phyloP scores from a whole-genome alignment of 2,888 invertebrate species.

The Hypomecis punctinalis region DNA sequence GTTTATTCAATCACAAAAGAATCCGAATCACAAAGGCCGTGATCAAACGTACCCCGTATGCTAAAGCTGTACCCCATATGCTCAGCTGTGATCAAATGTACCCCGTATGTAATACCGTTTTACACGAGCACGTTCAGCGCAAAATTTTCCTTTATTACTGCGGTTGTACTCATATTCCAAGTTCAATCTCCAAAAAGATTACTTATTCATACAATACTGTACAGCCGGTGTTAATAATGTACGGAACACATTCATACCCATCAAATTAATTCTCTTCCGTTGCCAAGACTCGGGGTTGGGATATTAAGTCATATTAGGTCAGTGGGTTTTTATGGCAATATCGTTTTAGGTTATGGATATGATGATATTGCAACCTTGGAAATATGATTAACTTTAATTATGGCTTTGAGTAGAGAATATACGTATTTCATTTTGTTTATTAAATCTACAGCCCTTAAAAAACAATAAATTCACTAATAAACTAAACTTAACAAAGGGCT shows the following conservation, averaged over 20 bases:
- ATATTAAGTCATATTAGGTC: conserved; percentile 30
- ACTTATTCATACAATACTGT: conserved; percentile 35
- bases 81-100: conserved; percentile 7
- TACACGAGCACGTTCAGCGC: conserved; percentile 8
- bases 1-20: conserved; percentile 10
- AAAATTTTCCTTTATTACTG: conserved; percentile 30
- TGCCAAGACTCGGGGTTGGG: conserved; percentile 30
- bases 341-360: conserved; percentile 9
- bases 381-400: neutral
- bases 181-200: conserved; percentile 35
- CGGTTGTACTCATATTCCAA: conserved; percentile 28
- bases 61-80: too few species aligned
- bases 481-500: too few species aligned
- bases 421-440: too few species aligned
- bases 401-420: too few species aligned
- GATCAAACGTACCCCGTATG: neutral
- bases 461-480: too few species aligned
- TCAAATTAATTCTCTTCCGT: conserved; percentile 35
- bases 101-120: neutral
- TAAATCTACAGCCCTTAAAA: too few species aligned
- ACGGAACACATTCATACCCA: conserved; percentile 35
- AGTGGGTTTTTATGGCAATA: conserved; percentile 20
- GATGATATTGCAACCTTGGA: neutral
- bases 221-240: conserved; percentile 36
- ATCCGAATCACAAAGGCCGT: conserved; percentile 5